These are phyloP conservation scores for Burhinus bistriatus DNA, from an alignment of 2,113 vertebrate species.

Conservation along the genomic window DNA sequence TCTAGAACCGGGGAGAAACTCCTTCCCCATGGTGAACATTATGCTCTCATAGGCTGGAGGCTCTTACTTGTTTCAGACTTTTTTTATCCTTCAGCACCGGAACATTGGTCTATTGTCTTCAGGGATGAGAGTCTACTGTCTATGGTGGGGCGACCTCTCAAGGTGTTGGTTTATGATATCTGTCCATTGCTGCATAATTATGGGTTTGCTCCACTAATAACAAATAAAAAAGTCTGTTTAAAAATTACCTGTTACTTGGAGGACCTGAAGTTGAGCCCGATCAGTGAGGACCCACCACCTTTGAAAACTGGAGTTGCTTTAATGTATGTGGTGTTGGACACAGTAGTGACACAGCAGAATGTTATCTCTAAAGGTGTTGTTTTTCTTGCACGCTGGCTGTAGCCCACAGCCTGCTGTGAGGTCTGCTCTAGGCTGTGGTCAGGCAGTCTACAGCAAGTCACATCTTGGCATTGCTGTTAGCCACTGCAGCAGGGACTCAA, in stretches of 20 bases:
- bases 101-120: background rate
- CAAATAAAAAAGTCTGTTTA: background rate
- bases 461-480: background rate
- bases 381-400: background rate
- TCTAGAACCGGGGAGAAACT: background rate
- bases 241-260: background rate
- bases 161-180: background rate
- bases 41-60: background rate
- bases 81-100: background rate
- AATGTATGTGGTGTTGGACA: background rate
- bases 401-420: background rate
- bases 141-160: background rate
- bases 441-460: background rate
- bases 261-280: background rate
- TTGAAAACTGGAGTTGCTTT: background rate
- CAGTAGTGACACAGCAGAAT: background rate
- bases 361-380: fast-evolving
- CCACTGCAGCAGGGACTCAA: background rate
- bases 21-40: background rate
- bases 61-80: background rate
- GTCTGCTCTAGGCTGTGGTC: background rate
- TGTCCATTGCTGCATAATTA: background rate
- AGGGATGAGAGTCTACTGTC: background rate
- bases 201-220: background rate
- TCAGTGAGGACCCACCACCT: background rate